Percentiles rank a stretch among this genome's conserved stretches.
Evolutionary conservation across 2,888 invertebrate genomes (phyloP).

Genomic region (Nemurella pictetii): DNA sequence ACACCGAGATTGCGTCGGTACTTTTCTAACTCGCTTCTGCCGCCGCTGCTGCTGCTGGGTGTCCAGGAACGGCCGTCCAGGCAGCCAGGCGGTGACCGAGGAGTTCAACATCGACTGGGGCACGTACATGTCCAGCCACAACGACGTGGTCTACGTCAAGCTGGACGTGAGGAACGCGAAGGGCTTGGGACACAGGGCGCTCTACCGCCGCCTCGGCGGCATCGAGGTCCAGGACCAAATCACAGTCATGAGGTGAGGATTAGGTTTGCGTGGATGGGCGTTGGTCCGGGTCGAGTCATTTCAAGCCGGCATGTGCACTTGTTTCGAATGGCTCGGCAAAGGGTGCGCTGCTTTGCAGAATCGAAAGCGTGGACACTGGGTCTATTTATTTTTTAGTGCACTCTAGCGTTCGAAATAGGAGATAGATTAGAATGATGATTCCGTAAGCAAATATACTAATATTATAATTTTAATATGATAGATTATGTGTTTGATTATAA

Average conservation of each 20-base stretch:
- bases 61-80: conserved; percentile 86
- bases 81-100: conserved; percentile 87
- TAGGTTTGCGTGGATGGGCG: neutral
- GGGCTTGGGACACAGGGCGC: conserved; percentile 77
- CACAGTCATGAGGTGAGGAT: conserved; percentile 69
- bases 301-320: too few relatives aligned
- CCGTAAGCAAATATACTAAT: neutral
- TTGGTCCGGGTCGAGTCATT: too few relatives aligned
- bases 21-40: neutral
- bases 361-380: too few relatives aligned
- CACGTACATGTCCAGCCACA: conserved; percentile 88
- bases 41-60: too few relatives aligned
- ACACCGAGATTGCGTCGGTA: neutral
- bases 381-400: too few relatives aligned
- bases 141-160: conserved; percentile 87
- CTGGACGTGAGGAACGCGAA: conserved; percentile 88
- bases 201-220: conserved; percentile 83
- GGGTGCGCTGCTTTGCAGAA: too few relatives aligned
- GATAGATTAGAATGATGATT: neutral
- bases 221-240: conserved; percentile 92
- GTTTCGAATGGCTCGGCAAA: too few relatives aligned
- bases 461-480: neutral
- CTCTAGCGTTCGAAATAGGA: too few relatives aligned
- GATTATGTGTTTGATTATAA: neutral
- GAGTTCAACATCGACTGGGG: conserved; percentile 88